These are phyloP conservation scores for Danio choprae DNA, from an alignment of 2,797 vertebrate species.

Conservation along the genomic window DNA sequence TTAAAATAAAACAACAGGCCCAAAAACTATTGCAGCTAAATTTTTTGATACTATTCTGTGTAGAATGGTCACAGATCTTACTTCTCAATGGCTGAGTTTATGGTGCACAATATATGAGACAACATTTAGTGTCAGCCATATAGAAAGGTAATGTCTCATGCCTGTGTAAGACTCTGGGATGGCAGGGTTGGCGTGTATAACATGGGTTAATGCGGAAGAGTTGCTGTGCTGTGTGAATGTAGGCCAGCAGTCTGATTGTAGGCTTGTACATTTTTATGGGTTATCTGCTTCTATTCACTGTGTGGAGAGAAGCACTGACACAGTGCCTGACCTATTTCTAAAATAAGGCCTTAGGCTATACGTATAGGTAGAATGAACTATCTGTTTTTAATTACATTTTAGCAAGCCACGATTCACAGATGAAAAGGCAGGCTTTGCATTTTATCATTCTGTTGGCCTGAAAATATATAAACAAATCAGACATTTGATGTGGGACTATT, in stretches of 20 bases:
- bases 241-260: conserved; percentile 80
- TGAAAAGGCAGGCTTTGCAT: conserved; percentile 62
- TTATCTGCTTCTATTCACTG: conserved; percentile 82
- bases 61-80: conserved; percentile 70
- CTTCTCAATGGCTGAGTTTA: conserved; percentile 76
- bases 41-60: conserved; percentile 78
- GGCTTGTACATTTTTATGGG: conserved; percentile 79
- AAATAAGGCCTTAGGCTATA: conserved; percentile 78
- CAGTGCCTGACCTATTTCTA: conserved; percentile 86
- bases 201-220: conserved; percentile 1
- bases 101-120: conserved; percentile 80
- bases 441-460: background rate
- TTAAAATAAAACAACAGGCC: conserved; percentile 61
- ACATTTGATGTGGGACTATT: conserved; percentile 10
- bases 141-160: conserved; percentile 84
- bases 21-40: conserved; percentile 72
- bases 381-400: conserved; percentile 89
- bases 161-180: conserved; percentile 69
- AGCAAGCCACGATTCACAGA: conserved; percentile 76
- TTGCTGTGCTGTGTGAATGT: conserved; percentile 75
- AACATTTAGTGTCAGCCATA: conserved; percentile 80
- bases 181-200: conserved; percentile 19
- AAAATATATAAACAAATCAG: conserved; percentile 26
- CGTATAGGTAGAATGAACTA: conserved; percentile 84
- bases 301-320: conserved; percentile 81